These are phyloP conservation scores for Cyanistes caeruleus DNA, from an alignment of 2,113 vertebrate species.

Conservation along the genomic window DNA sequence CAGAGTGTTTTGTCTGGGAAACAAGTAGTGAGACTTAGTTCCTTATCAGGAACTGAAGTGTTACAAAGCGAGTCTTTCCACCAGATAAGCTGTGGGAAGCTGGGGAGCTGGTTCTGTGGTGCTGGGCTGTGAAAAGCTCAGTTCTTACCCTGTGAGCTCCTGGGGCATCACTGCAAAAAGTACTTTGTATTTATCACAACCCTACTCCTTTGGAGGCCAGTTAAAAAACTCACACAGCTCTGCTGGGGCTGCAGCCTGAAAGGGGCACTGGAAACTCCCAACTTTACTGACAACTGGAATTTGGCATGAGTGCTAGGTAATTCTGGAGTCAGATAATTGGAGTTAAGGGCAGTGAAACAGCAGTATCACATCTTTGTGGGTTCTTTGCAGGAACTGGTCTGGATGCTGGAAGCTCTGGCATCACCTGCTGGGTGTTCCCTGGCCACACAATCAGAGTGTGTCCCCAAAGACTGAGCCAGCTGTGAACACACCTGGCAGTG, in stretches of 20 bases:
- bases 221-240: background rate
- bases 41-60: background rate
- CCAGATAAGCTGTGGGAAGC: background rate
- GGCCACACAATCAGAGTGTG: accelerated
- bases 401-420: background rate
- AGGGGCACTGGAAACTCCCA: background rate
- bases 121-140: background rate
- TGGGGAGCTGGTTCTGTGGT: background rate
- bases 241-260: background rate
- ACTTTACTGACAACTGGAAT: background rate
- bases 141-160: background rate
- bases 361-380: background rate
- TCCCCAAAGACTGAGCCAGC: background rate
- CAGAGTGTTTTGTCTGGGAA: background rate
- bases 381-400: background rate
- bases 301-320: background rate
- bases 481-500: background rate
- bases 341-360: background rate
- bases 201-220: background rate
- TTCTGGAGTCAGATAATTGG: background rate
- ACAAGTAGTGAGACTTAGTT: background rate
- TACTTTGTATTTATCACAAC: background rate
- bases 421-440: accelerated
- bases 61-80: background rate
- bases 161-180: background rate